Conservation (phyloP, 2,797 vertebrate species). For the Picus viridis region DNA sequence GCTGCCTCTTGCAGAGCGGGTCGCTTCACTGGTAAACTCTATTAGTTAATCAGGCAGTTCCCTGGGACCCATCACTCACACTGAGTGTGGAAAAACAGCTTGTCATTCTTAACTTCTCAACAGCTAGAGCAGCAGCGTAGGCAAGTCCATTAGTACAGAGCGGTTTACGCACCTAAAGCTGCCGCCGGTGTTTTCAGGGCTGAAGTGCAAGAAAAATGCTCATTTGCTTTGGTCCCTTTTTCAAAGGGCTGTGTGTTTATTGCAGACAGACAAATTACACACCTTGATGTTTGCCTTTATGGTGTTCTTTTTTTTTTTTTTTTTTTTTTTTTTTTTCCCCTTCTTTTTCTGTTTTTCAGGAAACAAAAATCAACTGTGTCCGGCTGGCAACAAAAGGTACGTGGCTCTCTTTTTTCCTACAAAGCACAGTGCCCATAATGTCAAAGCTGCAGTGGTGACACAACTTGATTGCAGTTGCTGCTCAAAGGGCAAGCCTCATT, state of each 20-base stretch:
- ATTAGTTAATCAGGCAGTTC: conserved; percentile 18
- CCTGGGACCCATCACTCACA: not conserved
- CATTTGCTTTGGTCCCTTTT: not conserved
- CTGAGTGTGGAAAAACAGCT: not conserved
- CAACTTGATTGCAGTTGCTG: conserved; percentile 44
- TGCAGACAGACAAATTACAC: not conserved
- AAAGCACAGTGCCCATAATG: not conserved
- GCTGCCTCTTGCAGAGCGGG: conserved; percentile 18
- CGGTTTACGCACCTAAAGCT: not conserved
- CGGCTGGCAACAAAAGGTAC: conserved; percentile 98
- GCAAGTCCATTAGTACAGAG: not conserved
- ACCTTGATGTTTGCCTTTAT: conserved; percentile 25
- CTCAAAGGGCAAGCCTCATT: not conserved
- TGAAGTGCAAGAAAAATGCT: not conserved
- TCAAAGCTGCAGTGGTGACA: conserved; percentile 54
- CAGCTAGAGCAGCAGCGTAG: not conserved
- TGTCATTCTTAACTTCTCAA: conserved; percentile 4
- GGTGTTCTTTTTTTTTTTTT: conserved; percentile 34
- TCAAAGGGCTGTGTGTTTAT: not conserved
- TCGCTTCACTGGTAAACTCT: conserved; percentile 14
- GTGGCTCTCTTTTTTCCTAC: conserved; percentile 63
- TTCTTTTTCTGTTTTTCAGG: conserved; percentile 82
- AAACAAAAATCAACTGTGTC: conserved; percentile 98
- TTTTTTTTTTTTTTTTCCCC: conserved; percentile 65
- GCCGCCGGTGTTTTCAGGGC: not conserved